Conservation (phyloP, 2,797 vertebrate genomes). For the Mus caroli region DNA sequence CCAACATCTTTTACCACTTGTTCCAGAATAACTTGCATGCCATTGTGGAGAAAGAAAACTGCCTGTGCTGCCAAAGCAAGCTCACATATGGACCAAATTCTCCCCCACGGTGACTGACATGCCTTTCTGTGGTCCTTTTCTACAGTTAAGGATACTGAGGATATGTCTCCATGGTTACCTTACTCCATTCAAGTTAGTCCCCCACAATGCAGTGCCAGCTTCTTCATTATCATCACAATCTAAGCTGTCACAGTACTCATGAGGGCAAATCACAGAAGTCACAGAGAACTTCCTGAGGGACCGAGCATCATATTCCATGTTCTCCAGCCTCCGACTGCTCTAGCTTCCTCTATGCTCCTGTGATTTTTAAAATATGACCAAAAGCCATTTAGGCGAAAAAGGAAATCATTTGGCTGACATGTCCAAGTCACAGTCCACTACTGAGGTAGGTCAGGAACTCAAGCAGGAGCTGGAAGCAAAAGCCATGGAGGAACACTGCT, state of each 20-base stretch:
- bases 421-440: neutral
- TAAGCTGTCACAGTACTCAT: neutral
- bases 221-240: neutral
- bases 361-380: neutral
- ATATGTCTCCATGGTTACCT: neutral
- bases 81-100: neutral
- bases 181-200: neutral
- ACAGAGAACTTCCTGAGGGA: neutral
- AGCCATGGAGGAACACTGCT: neutral
- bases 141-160: neutral
- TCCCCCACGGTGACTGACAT: neutral
- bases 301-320: neutral
- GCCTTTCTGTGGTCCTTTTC: neutral
- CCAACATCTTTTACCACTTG: neutral
- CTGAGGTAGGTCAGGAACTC: neutral
- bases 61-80: slow-evolving; percentile 2
- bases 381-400: neutral
- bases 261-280: too few relatives aligned
- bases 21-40: neutral
- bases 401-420: neutral
- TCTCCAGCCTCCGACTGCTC: neutral
- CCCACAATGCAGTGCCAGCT: neutral
- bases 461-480: neutral
- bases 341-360: neutral
- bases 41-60: neutral